Conservation (phyloP, 2,797 vertebrate genomes). For the Brotula barbata region DNA sequence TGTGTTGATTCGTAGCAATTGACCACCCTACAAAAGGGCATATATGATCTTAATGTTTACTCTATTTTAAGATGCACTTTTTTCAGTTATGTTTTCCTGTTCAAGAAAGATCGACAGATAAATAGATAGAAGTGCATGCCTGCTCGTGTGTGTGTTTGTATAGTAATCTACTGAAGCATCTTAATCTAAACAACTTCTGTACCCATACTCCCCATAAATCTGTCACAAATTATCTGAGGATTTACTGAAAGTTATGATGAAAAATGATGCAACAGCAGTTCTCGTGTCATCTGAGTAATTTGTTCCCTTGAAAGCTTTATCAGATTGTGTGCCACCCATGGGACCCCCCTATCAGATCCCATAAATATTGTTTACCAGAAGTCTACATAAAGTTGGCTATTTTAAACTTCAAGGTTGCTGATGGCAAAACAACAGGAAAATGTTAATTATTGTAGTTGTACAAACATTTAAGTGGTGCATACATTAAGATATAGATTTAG, state of each 20-base stretch:
- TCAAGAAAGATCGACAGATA: no score
- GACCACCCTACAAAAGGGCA: conserved; percentile 37
- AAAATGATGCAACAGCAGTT: conserved; percentile 62
- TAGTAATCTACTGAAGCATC: conserved; percentile 4
- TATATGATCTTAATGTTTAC: not conserved
- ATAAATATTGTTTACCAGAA: conserved; percentile 76
- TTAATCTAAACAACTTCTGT: conserved; percentile 39
- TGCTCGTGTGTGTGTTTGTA: not conserved
- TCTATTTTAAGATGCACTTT: not conserved
- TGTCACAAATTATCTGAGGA: conserved; percentile 42
- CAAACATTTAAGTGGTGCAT: conserved; percentile 44
- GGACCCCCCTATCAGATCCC: conserved; percentile 72
- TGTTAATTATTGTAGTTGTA: conserved; percentile 35
- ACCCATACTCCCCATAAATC: conserved; percentile 27
- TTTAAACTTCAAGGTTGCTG: conserved; percentile 52
- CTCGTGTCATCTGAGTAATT: conserved; percentile 70
- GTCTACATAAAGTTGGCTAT: conserved; percentile 67
- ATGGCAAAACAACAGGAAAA: conserved; percentile 71
- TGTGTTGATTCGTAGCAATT: conserved; percentile 39
- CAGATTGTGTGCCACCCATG: conserved; percentile 64
- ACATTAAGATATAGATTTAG: conserved; percentile 7
- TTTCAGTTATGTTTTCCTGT: not conserved
- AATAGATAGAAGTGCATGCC: no score
- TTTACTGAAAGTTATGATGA: conserved; percentile 51
- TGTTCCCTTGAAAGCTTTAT: conserved; percentile 68